A percentile compares a stretch with the other conserved stretches of the same genome.
These are phyloP conservation scores for Lydus trimaculatus DNA, from an alignment of 2,888 invertebrate genomes.

Conservation along the genomic window DNA sequence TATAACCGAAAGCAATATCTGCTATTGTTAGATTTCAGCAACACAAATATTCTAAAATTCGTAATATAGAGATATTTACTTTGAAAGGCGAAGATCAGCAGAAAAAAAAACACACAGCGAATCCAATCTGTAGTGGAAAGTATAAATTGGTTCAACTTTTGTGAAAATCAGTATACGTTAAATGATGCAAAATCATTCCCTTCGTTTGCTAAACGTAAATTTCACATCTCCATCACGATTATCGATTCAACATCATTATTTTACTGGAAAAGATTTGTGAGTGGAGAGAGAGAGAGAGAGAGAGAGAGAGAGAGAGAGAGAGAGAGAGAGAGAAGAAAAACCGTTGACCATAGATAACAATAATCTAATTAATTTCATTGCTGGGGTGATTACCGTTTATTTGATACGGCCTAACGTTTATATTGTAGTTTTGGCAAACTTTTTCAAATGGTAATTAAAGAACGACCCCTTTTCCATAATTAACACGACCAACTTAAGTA, in stretches of 20 bases:
- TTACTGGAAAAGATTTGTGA: neutral
- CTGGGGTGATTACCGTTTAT: too few relatives aligned
- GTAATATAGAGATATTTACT: conserved; percentile 16
- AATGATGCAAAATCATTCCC: conserved; percentile 16
- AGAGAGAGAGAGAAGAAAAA: neutral
- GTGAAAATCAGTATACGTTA: conserved; percentile 19
- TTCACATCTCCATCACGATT: neutral
- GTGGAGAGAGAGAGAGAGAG: too few relatives aligned
- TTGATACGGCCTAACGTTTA: too few relatives aligned
- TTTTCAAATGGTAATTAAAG: conserved; percentile 30
- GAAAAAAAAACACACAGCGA: conserved; percentile 24
- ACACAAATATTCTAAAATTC: conserved; percentile 1
- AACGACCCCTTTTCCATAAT: conserved; percentile 21
- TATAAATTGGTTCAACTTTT: conserved; percentile 34
- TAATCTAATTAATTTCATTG: conserved; percentile 27
- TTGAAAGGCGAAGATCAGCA: conserved; percentile 25
- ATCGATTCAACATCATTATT: neutral
- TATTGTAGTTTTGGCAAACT: conserved; percentile 20
- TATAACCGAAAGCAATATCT: neutral
- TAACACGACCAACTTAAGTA: conserved; percentile 28
- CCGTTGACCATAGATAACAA: conserved; percentile 13
- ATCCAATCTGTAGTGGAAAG: conserved; percentile 28
- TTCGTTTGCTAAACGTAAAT: conserved; percentile 3
- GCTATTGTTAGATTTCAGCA: neutral
- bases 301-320: too few relatives aligned